phyloP scores from a whole-genome alignment of 2,113 vertebrate species.

The Pelusios castaneus region DNA sequence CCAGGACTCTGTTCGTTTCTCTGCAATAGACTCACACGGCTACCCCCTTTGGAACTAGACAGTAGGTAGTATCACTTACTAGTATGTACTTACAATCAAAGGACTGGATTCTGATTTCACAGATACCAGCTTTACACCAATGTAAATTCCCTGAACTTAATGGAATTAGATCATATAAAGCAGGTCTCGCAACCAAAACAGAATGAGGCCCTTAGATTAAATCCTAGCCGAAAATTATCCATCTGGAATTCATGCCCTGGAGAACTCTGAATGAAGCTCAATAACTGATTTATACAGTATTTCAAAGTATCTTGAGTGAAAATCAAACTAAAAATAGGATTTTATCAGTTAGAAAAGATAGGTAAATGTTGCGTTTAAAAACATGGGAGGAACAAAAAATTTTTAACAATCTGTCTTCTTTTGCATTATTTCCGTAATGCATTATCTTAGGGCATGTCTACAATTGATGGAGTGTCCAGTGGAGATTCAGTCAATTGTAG shows the following conservation, averaged over 20 bases:
- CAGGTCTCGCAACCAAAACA: neutral
- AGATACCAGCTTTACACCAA: neutral
- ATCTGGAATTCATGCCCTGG: neutral
- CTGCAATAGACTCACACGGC: no score
- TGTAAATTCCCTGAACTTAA: neutral
- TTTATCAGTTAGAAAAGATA: neutral
- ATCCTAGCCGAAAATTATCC: neutral
- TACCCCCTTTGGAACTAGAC: no score
- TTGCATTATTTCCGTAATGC: neutral
- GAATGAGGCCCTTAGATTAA: neutral
- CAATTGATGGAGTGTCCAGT: no score
- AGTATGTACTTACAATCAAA: neutral
- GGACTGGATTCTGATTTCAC: neutral
- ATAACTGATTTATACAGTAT: neutral
- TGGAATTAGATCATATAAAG: neutral
- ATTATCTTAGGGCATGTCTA: neutral
- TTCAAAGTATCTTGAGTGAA: neutral
- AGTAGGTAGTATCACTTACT: neutral
- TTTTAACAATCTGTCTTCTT: fast-evolving
- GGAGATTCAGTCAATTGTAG: no score
- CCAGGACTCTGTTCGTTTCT: no score
- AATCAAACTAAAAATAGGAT: neutral
- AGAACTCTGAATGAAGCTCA: neutral
- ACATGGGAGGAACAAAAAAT: neutral
- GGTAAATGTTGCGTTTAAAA: neutral